A percentile compares a stretch with the other conserved stretches of the same genome.
Conservation (phyloP, 2,888 invertebrate genomes). For the Hypena proboscidalis region DNA sequence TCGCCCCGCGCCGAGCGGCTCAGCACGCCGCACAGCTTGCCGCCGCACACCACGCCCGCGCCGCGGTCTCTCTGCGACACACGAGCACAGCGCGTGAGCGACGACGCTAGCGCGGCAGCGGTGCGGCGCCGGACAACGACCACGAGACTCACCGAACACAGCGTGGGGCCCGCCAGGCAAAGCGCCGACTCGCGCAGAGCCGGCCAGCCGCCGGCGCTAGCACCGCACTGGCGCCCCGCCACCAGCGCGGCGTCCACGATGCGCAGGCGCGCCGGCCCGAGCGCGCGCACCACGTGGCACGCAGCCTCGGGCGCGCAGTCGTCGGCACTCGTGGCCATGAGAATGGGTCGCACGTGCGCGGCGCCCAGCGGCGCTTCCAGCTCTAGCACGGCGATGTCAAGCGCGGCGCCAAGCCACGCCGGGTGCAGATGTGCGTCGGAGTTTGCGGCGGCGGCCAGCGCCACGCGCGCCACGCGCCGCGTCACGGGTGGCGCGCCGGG, state of each 20-base stretch:
- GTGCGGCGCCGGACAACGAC: background rate
- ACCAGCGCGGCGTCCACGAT: slow-evolving; percentile 45
- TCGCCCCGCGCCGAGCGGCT: background rate
- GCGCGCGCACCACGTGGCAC: slow-evolving; percentile 58
- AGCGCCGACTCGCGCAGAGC: slow-evolving; percentile 50
- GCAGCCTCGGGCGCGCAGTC: slow-evolving; percentile 48
- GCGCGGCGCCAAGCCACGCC: slow-evolving; percentile 27
- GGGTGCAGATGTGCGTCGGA: slow-evolving; percentile 17
- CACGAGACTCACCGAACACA: slow-evolving; percentile 55
- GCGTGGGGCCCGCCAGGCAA: slow-evolving; percentile 58
- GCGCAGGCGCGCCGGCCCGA: slow-evolving; percentile 39
- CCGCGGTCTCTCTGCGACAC: slow-evolving; percentile 61
- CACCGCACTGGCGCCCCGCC: slow-evolving; percentile 42
- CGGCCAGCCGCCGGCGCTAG: slow-evolving; percentile 50
- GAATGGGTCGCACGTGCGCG: slow-evolving; percentile 59
- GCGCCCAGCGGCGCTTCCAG: slow-evolving; percentile 60
- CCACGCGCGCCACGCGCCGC: slow-evolving; percentile 36
- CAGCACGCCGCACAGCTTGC: slow-evolving; percentile 33
- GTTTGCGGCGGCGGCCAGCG: slow-evolving; percentile 33
- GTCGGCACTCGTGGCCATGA: slow-evolving; percentile 53
- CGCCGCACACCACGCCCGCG: slow-evolving; percentile 71
- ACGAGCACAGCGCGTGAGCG: background rate
- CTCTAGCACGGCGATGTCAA: slow-evolving; percentile 64
- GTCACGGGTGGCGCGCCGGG: slow-evolving; percentile 34
- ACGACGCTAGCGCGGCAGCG: background rate